Base-by-base conservation (phyloP, 2,113 vertebrate genomes). In the Mohoua ochrocephala region DNA sequence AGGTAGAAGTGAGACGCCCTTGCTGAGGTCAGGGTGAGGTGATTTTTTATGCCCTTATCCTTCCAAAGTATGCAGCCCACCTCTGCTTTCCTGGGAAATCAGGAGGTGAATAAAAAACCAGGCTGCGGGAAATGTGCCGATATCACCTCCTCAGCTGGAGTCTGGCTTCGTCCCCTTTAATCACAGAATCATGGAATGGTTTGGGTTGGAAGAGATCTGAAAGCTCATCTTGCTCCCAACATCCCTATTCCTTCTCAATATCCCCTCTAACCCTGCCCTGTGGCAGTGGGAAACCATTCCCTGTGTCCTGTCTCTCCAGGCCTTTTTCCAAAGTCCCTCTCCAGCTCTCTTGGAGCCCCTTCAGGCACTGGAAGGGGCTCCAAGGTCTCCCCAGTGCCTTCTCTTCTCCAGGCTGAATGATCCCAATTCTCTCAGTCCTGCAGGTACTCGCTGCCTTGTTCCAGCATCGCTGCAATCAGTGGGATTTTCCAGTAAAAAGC, bases 401-500 rank as follows among this genome's bases (percentile, higher is more conserved):
- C 18, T 23, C 44, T 9, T 37, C 47, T 15, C 24, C 23, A 21
- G 27, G 8, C 7, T 45, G 78, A 60, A 31, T 14, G 8, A n/a
- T 22, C 54, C 53, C 12, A 42, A 6, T 33, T 39, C 22, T 33
- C 49, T 33, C 31, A 33, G 19, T 31, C 78, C 61, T 60, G 42
- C 7, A 39, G 53, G 13, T 30, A 4, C 14, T 31, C 0, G 0
- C 4, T 44, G 41, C 13, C 19, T 56, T 17, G 7, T 27, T 65
- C 56, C 50, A 50, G 3, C 1, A 0, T 20, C 0, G 0, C 37
- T 52, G 44, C 2, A 14, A 15, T 28, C 54, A 9, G n/a, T 6
- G 56, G 59, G 47, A 60, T 91, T 77, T 91, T n/a, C 54, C 71
- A 84, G 53, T 8, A 23, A 42, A 24, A 56, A 35, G 5, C 19